Percentiles rank a stretch among this genome's conserved stretches.
Evolutionary conservation across 2,113 vertebrate genomes (phyloP).

Genomic region (Microtus pennsylvanicus): DNA sequence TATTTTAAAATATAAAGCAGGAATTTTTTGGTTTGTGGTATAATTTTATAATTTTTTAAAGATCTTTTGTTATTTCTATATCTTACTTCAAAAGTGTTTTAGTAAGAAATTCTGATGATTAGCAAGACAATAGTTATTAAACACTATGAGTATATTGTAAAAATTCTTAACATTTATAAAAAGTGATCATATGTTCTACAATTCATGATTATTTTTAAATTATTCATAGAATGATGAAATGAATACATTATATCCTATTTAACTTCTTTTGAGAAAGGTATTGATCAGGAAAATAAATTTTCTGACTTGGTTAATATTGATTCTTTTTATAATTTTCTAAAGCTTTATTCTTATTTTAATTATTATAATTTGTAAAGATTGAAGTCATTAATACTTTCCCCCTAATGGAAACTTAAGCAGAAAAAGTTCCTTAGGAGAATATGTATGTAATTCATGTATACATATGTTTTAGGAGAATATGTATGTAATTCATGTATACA

Average conservation of each 20-base stretch:
- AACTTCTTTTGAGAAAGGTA: neutral
- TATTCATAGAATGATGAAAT: neutral
- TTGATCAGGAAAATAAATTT: neutral
- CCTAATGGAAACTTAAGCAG: neutral
- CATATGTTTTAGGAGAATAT: neutral
- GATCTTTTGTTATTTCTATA: neutral
- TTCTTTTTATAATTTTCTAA: slow-evolving; percentile 10
- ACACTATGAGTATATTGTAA: neutral
- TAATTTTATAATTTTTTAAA: neutral
- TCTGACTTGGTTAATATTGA: neutral
- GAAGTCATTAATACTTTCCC: neutral
- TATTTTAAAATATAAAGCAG: neutral
- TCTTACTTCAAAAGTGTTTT: neutral
- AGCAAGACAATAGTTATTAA: neutral
- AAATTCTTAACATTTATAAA: neutral
- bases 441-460: neutral
- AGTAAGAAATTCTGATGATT: neutral
- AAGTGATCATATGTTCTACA: neutral
- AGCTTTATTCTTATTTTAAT: neutral
- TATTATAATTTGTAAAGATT: neutral
- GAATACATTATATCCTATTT: neutral
- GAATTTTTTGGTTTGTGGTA: neutral
- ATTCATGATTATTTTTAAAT: slow-evolving; percentile 21
- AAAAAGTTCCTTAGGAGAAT: neutral
- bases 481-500: neutral